phyloP scores from a whole-genome alignment of 2,113 vertebrate species.

The Microtus oregoni region DNA sequence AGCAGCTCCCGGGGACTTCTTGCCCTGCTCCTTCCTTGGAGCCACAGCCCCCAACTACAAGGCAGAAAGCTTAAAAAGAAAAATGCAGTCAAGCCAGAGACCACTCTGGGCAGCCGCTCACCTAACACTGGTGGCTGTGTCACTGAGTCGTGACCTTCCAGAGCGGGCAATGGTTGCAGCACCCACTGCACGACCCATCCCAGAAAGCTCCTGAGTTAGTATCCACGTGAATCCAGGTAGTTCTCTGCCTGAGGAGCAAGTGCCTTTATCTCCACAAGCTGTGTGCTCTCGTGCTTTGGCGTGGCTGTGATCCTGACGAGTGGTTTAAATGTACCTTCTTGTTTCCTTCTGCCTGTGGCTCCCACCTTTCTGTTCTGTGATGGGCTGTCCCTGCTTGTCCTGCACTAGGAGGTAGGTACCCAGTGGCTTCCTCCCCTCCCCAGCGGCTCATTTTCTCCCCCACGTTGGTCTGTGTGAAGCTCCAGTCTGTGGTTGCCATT shows the following conservation, averaged over 20 bases:
- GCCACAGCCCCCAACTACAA: neutral
- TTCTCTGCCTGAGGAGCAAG: constrained; percentile 70
- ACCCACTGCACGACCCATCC: constrained; percentile 52
- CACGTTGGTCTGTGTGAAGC: constrained; percentile 57
- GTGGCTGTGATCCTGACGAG: constrained; percentile 87
- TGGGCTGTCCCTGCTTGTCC: constrained; percentile 94
- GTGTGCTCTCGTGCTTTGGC: constrained; percentile 87
- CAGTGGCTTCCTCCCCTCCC: constrained; percentile 85
- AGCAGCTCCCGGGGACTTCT: neutral
- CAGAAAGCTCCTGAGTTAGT: constrained; percentile 69
- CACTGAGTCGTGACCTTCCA: constrained; percentile 51
- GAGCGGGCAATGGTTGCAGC: constrained; percentile 57
- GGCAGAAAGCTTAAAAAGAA: constrained; percentile 54
- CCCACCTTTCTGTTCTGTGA: constrained; percentile 95
- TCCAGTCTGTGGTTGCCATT: constrained; percentile 61
- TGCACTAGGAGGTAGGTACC: constrained; percentile 96
- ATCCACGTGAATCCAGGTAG: constrained; percentile 50
- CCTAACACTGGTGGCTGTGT: constrained; percentile 22
- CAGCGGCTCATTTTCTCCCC: constrained; percentile 80
- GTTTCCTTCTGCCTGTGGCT: constrained; percentile 92
- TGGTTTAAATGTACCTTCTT: constrained; percentile 92
- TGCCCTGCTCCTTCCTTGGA: neutral
- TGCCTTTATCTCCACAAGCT: constrained; percentile 80
- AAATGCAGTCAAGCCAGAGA: constrained; percentile 12
- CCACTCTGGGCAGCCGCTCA: neutral